A percentile compares a stretch with the other conserved stretches of the same genome.
Evolutionary conservation across 2,113 vertebrate genomes (phyloP).

Genomic region (Vireo altiloquus): DNA sequence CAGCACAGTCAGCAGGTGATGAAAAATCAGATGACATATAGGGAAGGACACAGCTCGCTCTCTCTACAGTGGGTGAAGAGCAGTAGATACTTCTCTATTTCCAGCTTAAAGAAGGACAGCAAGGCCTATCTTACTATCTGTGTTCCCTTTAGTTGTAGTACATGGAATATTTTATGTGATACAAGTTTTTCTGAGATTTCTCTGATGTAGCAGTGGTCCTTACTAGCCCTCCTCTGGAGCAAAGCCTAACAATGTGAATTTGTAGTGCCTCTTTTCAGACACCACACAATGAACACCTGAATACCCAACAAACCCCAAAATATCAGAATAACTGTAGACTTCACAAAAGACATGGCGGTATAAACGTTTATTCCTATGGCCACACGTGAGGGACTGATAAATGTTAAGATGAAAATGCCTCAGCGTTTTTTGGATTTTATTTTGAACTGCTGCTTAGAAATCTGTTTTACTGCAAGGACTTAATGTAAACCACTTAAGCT

Average conservation of each 20-base stretch:
- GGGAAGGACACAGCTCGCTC: accelerated
- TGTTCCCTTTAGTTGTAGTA: not conserved
- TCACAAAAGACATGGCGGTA: not conserved
- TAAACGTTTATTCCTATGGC: not conserved
- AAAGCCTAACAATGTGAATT: not conserved
- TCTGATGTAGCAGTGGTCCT: not conserved
- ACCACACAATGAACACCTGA: not conserved
- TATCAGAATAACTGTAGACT: not conserved
- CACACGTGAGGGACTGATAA: not conserved
- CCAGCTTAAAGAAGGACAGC: not conserved
- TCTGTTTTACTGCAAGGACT: not conserved
- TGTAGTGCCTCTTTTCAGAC: not conserved
- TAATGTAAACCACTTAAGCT: accelerated
- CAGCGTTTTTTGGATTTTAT: not conserved
- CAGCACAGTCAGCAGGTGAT: not conserved
- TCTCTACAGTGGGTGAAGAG: not conserved
- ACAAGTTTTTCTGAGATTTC: not conserved
- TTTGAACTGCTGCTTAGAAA: not conserved
- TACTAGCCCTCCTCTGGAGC: not conserved
- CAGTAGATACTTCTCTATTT: not conserved
- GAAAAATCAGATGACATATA: not conserved
- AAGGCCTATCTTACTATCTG: not conserved
- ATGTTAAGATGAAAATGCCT: not conserved
- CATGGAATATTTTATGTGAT: not conserved
- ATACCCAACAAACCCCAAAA: not conserved